A percentile compares a stretch with the other conserved stretches of the same genome.
Conservation (phyloP, 2,888 invertebrate genomes). For the Meiosimyza decipiens region DNA sequence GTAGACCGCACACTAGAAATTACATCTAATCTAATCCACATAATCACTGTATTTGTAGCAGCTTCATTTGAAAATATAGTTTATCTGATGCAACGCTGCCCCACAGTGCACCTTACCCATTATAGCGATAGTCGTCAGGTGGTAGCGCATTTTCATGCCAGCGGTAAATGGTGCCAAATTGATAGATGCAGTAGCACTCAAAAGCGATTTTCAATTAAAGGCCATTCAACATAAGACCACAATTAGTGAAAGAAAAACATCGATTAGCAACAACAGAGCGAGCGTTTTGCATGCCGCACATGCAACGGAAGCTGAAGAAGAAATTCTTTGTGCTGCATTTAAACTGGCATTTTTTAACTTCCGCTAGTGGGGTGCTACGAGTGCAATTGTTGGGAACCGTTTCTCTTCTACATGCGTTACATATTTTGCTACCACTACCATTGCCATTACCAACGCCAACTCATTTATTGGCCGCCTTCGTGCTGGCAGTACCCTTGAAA, state of each 20-base stretch:
- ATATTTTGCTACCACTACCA: too few relatives aligned
- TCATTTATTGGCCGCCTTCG: background rate
- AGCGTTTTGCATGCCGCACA: background rate
- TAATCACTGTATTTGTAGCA: too few relatives aligned
- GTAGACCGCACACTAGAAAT: too few relatives aligned
- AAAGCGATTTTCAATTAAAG: conserved; percentile 23
- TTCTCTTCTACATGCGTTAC: too few relatives aligned
- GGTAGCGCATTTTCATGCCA: background rate
- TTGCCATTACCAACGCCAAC: background rate
- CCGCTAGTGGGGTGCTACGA: background rate
- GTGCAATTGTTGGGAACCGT: too few relatives aligned
- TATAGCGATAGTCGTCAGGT: too few relatives aligned
- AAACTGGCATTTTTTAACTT: conserved; percentile 10
- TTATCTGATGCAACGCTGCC: too few relatives aligned
- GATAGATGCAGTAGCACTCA: background rate
- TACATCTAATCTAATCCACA: too few relatives aligned
- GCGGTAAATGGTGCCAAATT: background rate
- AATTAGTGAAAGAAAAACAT: background rate
- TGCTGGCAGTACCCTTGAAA: conserved; percentile 6
- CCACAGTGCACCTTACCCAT: too few relatives aligned
- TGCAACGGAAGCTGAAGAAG: conserved; percentile 3
- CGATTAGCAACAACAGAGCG: background rate
- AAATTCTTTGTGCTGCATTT: conserved; percentile 9
- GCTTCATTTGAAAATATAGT: too few relatives aligned
- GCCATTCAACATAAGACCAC: background rate